Evolutionary conservation across 2,888 invertebrate genomes (phyloP).

Genomic region (Lissocephala sabroskyi): DNA sequence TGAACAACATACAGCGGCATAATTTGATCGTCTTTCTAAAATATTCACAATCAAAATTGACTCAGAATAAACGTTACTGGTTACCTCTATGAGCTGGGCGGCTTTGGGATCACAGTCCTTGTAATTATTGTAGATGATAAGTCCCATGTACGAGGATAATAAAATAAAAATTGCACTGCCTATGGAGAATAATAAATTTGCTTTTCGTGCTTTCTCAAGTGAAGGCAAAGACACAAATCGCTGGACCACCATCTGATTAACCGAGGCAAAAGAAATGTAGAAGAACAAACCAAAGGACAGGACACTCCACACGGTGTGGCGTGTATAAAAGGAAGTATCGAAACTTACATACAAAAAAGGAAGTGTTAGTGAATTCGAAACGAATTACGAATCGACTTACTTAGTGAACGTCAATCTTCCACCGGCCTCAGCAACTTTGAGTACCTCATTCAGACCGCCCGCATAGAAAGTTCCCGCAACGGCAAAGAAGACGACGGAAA

Average conservation of each 20-base stretch:
- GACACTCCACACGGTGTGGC: conserved; percentile 88
- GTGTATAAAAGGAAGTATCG: conserved; percentile 81
- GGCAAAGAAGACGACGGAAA: conserved; percentile 79
- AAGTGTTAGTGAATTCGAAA: too few species aligned
- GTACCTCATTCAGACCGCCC: conserved; percentile 75
- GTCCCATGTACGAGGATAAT: conserved; percentile 82
- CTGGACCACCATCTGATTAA: conserved; percentile 93
- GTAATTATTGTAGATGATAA: conserved; percentile 81
- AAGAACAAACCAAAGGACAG: conserved; percentile 84
- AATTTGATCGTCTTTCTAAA: conserved; percentile 81
- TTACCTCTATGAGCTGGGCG: conserved; percentile 72
- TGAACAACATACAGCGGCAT: conserved; percentile 89
- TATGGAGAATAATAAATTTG: conserved; percentile 79
- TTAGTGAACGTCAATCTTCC: conserved; percentile 77
- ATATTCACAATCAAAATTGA: too few species aligned
- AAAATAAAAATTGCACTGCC: conserved; percentile 81
- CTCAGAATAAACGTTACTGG: too few species aligned
- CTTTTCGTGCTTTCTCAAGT: conserved; percentile 78
- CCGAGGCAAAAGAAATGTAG: conserved; percentile 88
- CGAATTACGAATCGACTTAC: too few species aligned
- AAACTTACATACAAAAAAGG: too few species aligned
- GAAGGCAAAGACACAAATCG: conserved; percentile 84
- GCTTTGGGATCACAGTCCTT: conserved; percentile 79
- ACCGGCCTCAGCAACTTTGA: conserved; percentile 74
- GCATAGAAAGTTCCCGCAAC: conserved; percentile 77